phyloP scores from a whole-genome alignment of 2,797 vertebrate genomes.

The Sebastes nivosus region DNA sequence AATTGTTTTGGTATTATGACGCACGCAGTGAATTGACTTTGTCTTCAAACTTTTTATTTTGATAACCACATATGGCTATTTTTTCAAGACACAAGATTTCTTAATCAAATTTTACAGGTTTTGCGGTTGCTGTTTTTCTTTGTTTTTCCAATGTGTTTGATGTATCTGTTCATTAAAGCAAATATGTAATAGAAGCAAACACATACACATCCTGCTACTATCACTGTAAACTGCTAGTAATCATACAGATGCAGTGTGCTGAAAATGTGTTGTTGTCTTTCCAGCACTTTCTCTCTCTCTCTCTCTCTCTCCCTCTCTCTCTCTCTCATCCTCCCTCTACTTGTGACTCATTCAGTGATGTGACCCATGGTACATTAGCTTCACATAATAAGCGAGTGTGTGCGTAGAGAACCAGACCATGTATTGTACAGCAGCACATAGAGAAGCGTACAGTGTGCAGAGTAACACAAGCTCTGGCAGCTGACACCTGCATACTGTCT shows the following conservation, averaged over 20 bases:
- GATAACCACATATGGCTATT: background rate
- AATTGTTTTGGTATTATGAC: background rate
- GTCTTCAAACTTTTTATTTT: background rate
- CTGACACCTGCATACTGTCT: background rate
- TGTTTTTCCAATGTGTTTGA: background rate
- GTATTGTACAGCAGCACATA: background rate
- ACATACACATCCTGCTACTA: background rate
- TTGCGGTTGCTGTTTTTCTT: too few species aligned
- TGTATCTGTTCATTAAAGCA: background rate
- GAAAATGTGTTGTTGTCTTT: background rate
- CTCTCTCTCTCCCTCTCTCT: background rate
- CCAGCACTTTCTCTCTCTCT: background rate
- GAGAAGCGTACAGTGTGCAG: background rate
- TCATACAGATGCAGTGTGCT: background rate
- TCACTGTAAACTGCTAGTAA: background rate
- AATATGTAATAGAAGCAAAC: background rate
- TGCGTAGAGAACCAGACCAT: background rate
- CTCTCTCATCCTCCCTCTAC: background rate
- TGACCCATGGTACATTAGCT: conserved; percentile 10
- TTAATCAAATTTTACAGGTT: background rate
- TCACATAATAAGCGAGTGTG: conserved; percentile 14
- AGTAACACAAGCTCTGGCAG: background rate
- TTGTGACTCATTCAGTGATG: conserved; percentile 21
- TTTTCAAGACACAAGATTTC: background rate
- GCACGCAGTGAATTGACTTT: background rate